Evolutionary conservation across 2,113 vertebrate genomes (phyloP), one percentile per base, ranked within the genome.

Genomic region (Leptodactylus fuscus): DNA sequence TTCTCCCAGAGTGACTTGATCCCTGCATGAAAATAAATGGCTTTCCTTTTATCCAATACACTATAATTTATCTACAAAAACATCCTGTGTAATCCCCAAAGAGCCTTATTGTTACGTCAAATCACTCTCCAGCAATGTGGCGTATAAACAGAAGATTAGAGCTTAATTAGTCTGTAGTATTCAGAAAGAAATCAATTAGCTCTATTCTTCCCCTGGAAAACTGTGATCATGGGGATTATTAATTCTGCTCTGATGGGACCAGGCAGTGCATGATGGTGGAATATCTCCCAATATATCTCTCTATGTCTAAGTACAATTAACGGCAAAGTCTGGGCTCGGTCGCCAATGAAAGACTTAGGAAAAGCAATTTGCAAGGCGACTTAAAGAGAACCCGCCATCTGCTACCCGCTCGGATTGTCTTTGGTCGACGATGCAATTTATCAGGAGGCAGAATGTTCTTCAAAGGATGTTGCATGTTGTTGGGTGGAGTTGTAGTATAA

Each of bases 121-220:
- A 85, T 69, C 46, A 79, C 65, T 85, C 53, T 38, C 29, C 60
- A 70, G 65, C 60, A 58, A 69, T 29, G 75, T 69, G 75, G 62
- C 69, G 75, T 71, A 67, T 85, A 49, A 77, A 67, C 38, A 49
- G 20, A 27, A 79, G 65, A 85, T 79, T 80, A 80, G 76, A 22
- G 29, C 49, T 46, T 71, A 79, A 85, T 80, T 80, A 85, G 65
- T 36, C 44, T 71, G 76, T 80, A 80, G 78, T 80, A 58, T 53
- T 70, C 67, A 85, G 46, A 62, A 71, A 71, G 76, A 71, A 80
- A 80, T 85, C 76, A 80, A 71, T 85, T 85, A 80, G 75, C 24
- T 85, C 62, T 44, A 55, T 58, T 53, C 67, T 79, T 85, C 75
- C 32, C 60, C 20, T 46, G 41, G 38, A 69, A 79, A 73, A 55